Evolutionary conservation across 2,888 invertebrate genomes (phyloP), one percentile per base, ranked within the genome.

Genomic region (Drosophila setosimentum): DNA sequence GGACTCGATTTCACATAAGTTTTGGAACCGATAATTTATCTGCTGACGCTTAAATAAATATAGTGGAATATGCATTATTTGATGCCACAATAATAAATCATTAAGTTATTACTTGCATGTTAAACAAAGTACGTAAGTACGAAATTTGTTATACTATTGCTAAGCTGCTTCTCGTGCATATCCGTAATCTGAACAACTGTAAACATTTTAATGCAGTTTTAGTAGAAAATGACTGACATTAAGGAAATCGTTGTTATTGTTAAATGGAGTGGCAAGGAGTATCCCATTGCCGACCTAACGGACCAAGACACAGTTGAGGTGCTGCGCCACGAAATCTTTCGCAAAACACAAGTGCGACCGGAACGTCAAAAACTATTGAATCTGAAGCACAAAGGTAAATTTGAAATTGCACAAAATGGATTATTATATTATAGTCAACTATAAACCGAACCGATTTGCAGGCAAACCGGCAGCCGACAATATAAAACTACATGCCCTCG

Each of bases 231-330:
- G 82, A 69, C 70, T n/a, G 82, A 80, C 8, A 53, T 90, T 32
- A 86, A 80, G 30, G 87, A 87, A 68, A 64, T 87, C 32, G 78
- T 83, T 50, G 73, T 87, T 21, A 48, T 96, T 83, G 96, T 99
- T 10, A 98, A 98, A 94, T 99, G 98, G 98, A 97, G 96, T 93
- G 98, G 98, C 59, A 97, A 97, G 90, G 98, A 99, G 92, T 98
- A 95, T 92, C 95, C 95, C 80, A 95, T 99, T n/a, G 80, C 94
- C 53, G 95, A 96, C 91, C 94, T 98, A 73, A 94, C 95, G 18
- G 96, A 96, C 71, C 95, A 95, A 58, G 96, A 97, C 87, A 97
- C 97, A 3, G 97, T 99, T 1, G 95, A 95, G 51, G 91, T 93
- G 93, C 94, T 99, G 78, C 98, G 98, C 93, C 95, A 96, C 89